Evolutionary conservation across 2,797 vertebrate species (phyloP), one percentile per base, ranked within the genome.

Genomic region (Silurus lanzhouensis): DNA sequence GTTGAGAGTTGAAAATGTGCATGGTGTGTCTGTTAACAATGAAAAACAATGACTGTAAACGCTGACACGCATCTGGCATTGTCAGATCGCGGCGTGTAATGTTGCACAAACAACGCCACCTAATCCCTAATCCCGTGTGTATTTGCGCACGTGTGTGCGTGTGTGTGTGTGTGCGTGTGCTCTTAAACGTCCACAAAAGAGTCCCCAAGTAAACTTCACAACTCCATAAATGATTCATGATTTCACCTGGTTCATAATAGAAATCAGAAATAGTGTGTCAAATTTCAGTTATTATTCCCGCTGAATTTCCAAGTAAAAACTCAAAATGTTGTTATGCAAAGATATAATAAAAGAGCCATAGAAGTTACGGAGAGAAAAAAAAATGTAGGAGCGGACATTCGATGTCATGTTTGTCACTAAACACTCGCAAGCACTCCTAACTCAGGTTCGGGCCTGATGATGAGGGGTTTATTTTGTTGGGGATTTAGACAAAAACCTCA

Each of bases 1-100:
- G 52, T 31, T 81, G 52, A 67, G 10, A 52, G 6, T 38, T 38
- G 38, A 68, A 77, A 44, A 74, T 79, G 77, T 44, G 60, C 71
- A 67, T 66, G 46, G 46, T 84, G 75, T 84, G 83, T 78, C 74
- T 84, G 55, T 64, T 83, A 83, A 83, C 75, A 78, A 84, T 66
- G 31, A 78, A 84, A 77, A 84, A 78, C 63, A 84, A 83, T 72
- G 48, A 83, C 70, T 63, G 70, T 83, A 83, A 83, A 82, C n/a
- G 81, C 52, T 82, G 70, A 74, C 68, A 75, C n/a, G n/a, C 57
- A 75, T 74, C 82, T 74, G 57, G 20, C 60, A 75, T 74, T 61
- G 57, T 83, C 44, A 61, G 68, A 61, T 58, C 44, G 52, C 10
- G 31, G 44, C 46, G 76, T 79, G 76, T 79, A 79, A 63, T 68